These are phyloP conservation scores for Ellobium chinense DNA, from an alignment of 2,888 invertebrate genomes.

Conservation along the genomic window DNA sequence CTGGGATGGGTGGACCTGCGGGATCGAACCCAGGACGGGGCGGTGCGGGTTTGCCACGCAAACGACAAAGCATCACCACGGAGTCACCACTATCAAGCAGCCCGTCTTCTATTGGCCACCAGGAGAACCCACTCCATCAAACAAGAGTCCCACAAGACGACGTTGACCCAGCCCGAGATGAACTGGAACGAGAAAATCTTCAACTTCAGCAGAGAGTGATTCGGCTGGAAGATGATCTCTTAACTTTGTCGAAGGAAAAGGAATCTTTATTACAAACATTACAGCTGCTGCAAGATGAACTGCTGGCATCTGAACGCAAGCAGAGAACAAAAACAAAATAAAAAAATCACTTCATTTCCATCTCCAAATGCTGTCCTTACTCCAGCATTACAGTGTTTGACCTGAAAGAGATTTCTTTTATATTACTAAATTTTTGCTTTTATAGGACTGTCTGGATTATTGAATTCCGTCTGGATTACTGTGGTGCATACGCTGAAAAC, in stretches of 20 bases:
- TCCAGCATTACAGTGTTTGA: too few species aligned
- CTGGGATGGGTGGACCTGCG: conserved; percentile 22
- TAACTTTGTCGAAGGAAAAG: conserved; percentile 59
- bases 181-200: conserved; percentile 59
- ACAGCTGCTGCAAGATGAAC: conserved; percentile 69
- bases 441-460: too few species aligned
- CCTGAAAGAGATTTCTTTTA: too few species aligned
- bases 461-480: too few species aligned
- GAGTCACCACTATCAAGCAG: conserved; percentile 18
- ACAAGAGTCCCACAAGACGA: conserved; percentile 6
- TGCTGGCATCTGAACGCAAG: conserved; percentile 62
- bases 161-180: conserved; percentile 37
- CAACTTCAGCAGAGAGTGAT: conserved; percentile 58
- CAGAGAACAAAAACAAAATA: conserved; percentile 36
- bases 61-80: conserved; percentile 20
- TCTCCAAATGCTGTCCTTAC: too few species aligned
- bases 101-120: background rate
- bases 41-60: background rate
- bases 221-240: conserved; percentile 62
- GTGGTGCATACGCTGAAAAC: too few species aligned
- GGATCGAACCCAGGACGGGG: background rate
- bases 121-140: background rate
- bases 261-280: conserved; percentile 66
- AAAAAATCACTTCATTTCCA: background rate
- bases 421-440: too few species aligned